phyloP scores from a whole-genome alignment of 2,888 invertebrate genomes.

The Sinohyriopsis cumingii region DNA sequence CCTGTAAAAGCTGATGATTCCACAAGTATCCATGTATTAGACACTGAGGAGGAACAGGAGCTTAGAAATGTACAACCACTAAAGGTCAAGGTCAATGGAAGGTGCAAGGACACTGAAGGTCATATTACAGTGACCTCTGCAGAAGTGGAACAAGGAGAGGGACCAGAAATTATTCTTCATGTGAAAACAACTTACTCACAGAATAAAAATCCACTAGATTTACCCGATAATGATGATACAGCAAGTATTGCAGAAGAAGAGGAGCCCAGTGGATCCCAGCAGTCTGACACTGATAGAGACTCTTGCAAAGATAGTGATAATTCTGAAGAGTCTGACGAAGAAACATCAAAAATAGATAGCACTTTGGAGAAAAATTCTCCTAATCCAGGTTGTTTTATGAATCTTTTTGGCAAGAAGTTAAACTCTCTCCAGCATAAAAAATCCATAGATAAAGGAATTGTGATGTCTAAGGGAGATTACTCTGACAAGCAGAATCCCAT shows the following conservation, averaged over 20 bases:
- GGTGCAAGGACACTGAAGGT: constrained; percentile 23
- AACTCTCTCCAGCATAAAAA: constrained; percentile 27
- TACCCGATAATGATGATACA: too few species aligned
- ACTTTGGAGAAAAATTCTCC: constrained; percentile 9
- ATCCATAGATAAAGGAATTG: constrained; percentile 14
- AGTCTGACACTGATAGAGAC: neutral
- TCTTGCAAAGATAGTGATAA: constrained; percentile 12
- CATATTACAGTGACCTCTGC: constrained; percentile 30
- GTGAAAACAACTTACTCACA: constrained; percentile 34
- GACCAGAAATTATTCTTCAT: constrained; percentile 34
- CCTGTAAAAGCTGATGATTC: too few species aligned
- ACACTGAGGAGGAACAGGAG: neutral
- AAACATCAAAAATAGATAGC: too few species aligned
- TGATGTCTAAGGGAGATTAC: constrained; percentile 8
- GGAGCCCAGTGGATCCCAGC: too few species aligned
- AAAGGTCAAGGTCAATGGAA: constrained; percentile 20
- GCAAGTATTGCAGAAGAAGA: too few species aligned
- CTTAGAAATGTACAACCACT: neutral
- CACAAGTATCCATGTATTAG: constrained; percentile 5
- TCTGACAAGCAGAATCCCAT: constrained; percentile 7
- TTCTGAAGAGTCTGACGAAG: constrained; percentile 11
- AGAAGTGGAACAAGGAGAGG: constrained; percentile 20
- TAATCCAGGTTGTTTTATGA: constrained; percentile 52
- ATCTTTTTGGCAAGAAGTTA: constrained; percentile 49
- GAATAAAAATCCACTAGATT: neutral